Base-by-base conservation (phyloP, 2,113 vertebrate genomes). In the Petromus typicus region DNA sequence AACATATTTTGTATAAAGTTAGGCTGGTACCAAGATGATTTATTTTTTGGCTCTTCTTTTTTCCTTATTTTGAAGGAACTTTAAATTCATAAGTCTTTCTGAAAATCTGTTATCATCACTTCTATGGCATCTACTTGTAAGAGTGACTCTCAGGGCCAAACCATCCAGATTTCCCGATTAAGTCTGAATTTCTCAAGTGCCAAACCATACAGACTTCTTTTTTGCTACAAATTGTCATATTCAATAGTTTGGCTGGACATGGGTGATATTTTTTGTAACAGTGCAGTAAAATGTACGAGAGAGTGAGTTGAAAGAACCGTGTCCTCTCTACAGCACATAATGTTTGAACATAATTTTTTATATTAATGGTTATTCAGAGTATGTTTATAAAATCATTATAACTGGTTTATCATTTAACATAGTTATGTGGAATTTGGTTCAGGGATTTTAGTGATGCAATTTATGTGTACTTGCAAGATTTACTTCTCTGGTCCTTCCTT, bases 91-190 rank as follows among this genome's bases (percentile, higher is more conserved):
- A 54, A 87, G 92, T 97, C 78, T 82, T 40, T 82, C 59, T 17
- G 75, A 86, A 73, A 79, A 51, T 95, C 95, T 96, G 95, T 93
- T 86, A 83, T 91, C 32, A 73, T 81, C n/a, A 57, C 91, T 89
- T 73, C 37, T 71, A 17, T 37, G 64, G 89, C 69, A 66, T 87
- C 64, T 90, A 9, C 93, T 92, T 61, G 45, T 86, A 34, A 93
- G 73, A 95, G 48, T 37, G 63, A 56, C 85, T 93, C 54, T 54
- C 82, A 78, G 95, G 95, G 94, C 89, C 93, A 96, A 89, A 85
- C 67, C 30, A 51, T 96, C 81, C 95, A 96, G 90, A 95, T 95
- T 96, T 94, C 85, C 93, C 91, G 88, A 90, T 90, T 91, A 91
- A 45, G 57, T 84, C 93, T 86, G 83, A 86, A 69, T 95, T 91